Conservation (phyloP, 2,113 vertebrate genomes). For the Laticauda colubrina region DNA sequence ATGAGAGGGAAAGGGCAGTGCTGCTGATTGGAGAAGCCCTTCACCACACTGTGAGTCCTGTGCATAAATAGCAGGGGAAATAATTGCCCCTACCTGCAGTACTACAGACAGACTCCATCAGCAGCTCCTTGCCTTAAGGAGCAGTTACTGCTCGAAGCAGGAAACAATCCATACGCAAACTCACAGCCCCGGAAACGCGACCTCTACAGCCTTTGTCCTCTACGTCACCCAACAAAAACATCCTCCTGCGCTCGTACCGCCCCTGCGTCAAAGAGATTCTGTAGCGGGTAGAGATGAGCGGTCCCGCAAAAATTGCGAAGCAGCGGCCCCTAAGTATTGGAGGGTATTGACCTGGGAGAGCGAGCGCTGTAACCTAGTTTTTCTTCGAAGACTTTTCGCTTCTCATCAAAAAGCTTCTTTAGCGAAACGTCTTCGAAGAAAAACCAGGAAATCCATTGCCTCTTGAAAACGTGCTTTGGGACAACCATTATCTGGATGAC, state of each 20-base stretch:
- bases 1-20: too few relatives aligned
- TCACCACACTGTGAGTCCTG: not conserved
- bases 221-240: not conserved
- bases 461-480: too few relatives aligned
- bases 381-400: too few relatives aligned
- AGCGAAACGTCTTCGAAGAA: too few relatives aligned
- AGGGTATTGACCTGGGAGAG: too few relatives aligned
- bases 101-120: conserved; percentile 45
- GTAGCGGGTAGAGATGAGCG: not conserved
- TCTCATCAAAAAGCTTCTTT: too few relatives aligned
- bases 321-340: not conserved
- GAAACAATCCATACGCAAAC: not conserved
- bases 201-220: not conserved
- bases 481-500: too few relatives aligned
- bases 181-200: not conserved
- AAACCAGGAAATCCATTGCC: too few relatives aligned
- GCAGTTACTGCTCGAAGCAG: not conserved
- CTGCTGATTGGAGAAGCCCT: not conserved
- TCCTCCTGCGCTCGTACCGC: accelerated
- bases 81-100: conserved; percentile 49
- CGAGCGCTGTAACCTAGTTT: too few relatives aligned
- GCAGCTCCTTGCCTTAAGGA: not conserved
- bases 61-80: not conserved
- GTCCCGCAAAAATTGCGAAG: not conserved
- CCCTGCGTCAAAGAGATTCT: not conserved